Evolutionary conservation across 1,140 invertebrate species (phyloP).

Genomic region (Plutomurus gul): DNA sequence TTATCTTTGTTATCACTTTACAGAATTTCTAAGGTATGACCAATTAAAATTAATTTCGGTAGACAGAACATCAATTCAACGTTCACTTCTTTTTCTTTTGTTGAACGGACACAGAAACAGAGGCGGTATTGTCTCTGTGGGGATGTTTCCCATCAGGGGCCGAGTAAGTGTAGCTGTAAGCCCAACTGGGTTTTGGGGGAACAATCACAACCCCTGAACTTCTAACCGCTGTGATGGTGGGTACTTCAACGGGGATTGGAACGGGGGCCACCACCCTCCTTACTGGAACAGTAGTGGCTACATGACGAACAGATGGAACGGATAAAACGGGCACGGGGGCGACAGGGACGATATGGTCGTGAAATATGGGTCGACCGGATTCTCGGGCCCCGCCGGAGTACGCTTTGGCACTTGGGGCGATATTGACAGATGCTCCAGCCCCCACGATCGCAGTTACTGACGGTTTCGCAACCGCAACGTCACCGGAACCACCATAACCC

Average conservation of each 20-base stretch:
- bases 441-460: slow-evolving; percentile 40
- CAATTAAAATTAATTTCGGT: too few relatives aligned
- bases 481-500: slow-evolving; percentile 12
- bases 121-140: slow-evolving; percentile 42
- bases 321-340: background rate
- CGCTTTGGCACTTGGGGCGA: slow-evolving; percentile 43
- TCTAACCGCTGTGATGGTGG: background rate
- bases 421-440: slow-evolving; percentile 39
- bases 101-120: slow-evolving; percentile 49
- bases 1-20: too few relatives aligned
- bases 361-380: background rate
- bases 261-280: background rate
- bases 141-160: slow-evolving; percentile 50
- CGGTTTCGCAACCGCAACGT: slow-evolving; percentile 47
- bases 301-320: background rate
- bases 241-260: background rate
- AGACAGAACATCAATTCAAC: too few relatives aligned
- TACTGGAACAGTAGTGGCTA: background rate
- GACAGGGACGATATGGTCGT: background rate
- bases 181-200: slow-evolving; percentile 45
- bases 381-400: slow-evolving; percentile 12
- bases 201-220: slow-evolving; percentile 40
- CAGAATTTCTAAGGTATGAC: too few relatives aligned
- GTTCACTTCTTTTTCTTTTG: slow-evolving; percentile 18
- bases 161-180: slow-evolving; percentile 48